Base-by-base conservation (phyloP, 2,113 vertebrate genomes). In the Cromileptes altivelis region DNA sequence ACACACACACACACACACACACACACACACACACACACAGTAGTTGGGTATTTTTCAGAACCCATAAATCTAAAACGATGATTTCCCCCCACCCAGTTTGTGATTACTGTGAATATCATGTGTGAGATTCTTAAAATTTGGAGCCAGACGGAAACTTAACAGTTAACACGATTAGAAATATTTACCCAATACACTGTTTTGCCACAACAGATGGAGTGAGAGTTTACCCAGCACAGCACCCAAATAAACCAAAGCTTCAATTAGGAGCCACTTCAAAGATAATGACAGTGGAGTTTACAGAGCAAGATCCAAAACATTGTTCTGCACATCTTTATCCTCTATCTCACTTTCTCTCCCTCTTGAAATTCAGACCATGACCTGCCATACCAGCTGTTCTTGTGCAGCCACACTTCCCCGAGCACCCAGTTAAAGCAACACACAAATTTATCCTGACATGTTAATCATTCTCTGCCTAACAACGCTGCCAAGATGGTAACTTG, bases 401-500 rank as follows among this genome's bases (percentile, higher is more conserved):
- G 69, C 50, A 74, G 60, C 0, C 53, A 63, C 23, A 33, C 14
- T 0, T 78, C 60, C 42, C 3, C 2, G 10, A 62, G 73, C 77
- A 23, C 21, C 12, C 4, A 49, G 52, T 73, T 64, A 74, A 70
- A 9, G 27, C 60, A 56, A 71, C 82, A 13, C 56, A 65, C 70
- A 81, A 81, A 88, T 78, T 14, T 21, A 82, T 82, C 80, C 71
- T 65, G 71, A 42, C 57, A 2, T 81, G 21, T 21, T 82, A 52
- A 37, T 85, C 47, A 63, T 84, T 81, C 63, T 60, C 6, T 3
- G 30, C 13, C 21, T 21, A 56, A 70, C 0, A 65, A 60, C 2
- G 17, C 9, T 74, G 74, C 60, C 77, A 78, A 17, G 1, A 27
- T 71, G 49, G 64, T 63, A 21, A 78, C 69, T 63, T 47, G 0